Percentiles rank a stretch among this genome's conserved stretches.
Evolutionary conservation across 2,113 vertebrate genomes (phyloP).

Genomic region (Melanerpes aurifrons): DNA sequence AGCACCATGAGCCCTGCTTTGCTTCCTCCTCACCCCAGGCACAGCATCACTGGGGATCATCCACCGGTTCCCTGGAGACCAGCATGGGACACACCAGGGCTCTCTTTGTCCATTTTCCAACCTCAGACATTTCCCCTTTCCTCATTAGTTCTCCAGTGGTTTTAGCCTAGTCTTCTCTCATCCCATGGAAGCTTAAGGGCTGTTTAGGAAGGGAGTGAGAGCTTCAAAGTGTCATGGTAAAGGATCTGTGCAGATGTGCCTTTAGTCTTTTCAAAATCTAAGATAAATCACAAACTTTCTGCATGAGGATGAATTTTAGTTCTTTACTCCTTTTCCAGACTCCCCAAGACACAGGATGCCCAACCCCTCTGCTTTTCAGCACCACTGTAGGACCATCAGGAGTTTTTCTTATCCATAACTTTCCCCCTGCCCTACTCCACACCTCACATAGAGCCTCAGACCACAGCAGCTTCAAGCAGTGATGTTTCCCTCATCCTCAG

Average conservation of each 20-base stretch:
- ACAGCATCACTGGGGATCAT: not conserved
- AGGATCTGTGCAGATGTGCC: not conserved
- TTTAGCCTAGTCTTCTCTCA: not conserved
- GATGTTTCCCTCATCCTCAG: not conserved
- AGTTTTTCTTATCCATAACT: not conserved
- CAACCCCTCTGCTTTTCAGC: not conserved
- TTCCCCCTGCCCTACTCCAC: not conserved
- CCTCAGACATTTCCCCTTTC: not conserved
- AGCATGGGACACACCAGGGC: accelerated
- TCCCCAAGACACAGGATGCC: not conserved
- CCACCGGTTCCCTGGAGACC: not conserved
- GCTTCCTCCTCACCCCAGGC: accelerated
- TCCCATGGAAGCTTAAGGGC: not conserved
- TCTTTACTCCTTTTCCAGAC: not conserved
- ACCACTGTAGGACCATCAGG: not conserved
- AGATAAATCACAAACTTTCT: not conserved
- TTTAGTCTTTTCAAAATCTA: not conserved
- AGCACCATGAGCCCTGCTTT: not conserved
- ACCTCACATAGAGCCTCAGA: not conserved
- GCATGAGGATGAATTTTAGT: not conserved
- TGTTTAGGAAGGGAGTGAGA: not conserved
- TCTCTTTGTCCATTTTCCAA: not conserved
- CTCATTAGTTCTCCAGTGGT: not conserved
- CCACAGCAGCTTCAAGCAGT: accelerated
- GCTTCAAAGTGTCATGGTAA: not conserved